Base-by-base conservation (phyloP, 2,113 vertebrate species). In the Prolemur simus region DNA sequence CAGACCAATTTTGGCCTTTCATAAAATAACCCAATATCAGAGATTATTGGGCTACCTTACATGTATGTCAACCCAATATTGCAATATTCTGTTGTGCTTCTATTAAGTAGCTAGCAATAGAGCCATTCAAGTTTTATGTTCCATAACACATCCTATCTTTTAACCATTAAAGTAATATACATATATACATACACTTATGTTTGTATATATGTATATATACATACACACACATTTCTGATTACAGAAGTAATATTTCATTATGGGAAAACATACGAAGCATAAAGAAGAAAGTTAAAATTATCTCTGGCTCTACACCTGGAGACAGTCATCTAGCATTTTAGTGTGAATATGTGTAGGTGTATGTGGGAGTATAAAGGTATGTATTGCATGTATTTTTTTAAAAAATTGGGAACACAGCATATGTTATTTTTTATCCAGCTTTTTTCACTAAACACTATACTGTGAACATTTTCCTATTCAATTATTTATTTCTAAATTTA, bases 361-460 rank as follows among this genome's bases (percentile, higher is more conserved):
- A 39, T 54, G 2, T 52, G 15, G 71, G 42, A 63, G 10, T n/a
- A 8, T 63, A 37, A 93, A 54, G 42, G 20, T 29, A 42, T 45
- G 12, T 17, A 93, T 1, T 74, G 6, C 15, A n/a, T 86, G 34
- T 54, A 42, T 64, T 60, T 91, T 85, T 90, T 86, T 93, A 73
- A 34, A 89, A 89, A 96, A 90, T 13, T 84, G 45, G 29, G 83
- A 91, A 58, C 42, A 88, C 34, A 76, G 52, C 56, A 37, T 32
- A 39, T 12, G n/a, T n/a, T n/a, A 45, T 58, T 94, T 84, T 95
- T 63, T 69, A 89, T 49, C 8, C 25, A 77, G 34, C 42, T 69
- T 90, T 96, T 96, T 76, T 82, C 87, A 92, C 52, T 68, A 89
- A 88, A 86, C 23, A 54, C 60, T 77, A n/a, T 18, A 95, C 45